Base-by-base conservation (phyloP, 2,888 invertebrate genomes). In the Ischnus inquisitorius region DNA sequence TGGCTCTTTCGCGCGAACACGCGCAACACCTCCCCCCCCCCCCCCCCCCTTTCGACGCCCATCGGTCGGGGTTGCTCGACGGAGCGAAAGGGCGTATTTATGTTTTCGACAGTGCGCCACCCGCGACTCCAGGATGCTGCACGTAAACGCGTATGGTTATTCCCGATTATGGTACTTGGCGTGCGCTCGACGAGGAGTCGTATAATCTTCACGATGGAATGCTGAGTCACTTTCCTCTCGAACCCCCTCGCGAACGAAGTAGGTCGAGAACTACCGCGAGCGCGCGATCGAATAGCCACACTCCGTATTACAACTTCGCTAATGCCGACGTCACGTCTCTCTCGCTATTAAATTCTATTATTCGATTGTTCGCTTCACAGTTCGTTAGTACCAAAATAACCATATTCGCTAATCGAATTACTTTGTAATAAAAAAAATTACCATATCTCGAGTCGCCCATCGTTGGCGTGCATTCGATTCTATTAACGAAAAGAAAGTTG, bases 201-300 rank as follows among this genome's bases (percentile, higher is more conserved):
- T 71, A 82, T 82, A 77, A 85, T 82, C 81, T 74, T 71, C 72
- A 85, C 82, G 82, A 78, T 87, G 86, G 86, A 86, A 86, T 87
- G 87, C 87, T 85, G 87, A 85, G 86, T 87, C 87, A 87, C 87
- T 87, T 86, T 87, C 87, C 85, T 87, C 87, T 87, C 82, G 83
- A 79, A 81, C 75, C 84, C 81, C 78, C 78, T 81, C 75, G 81
- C 64, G 74, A 84, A 57, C 34, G 75, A 87, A 87, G 87, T 87
- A 84, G 87, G 87, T 85, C 87, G 85, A 84, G 84, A 34, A 79
- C 78, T 78, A 79, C 75, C 84, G 86, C 79, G 84, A 79, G 80
- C 76, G 71, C 76, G 78, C 78, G 76, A 82, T 84, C 82, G 82
- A 41, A 65, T 77, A 57, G 57, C 46, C 39, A 48, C 77, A 25